Evolutionary conservation across 2,888 invertebrate genomes (phyloP), one percentile per base, ranked within the genome.

Genomic region (Hypsopygia costalis): DNA sequence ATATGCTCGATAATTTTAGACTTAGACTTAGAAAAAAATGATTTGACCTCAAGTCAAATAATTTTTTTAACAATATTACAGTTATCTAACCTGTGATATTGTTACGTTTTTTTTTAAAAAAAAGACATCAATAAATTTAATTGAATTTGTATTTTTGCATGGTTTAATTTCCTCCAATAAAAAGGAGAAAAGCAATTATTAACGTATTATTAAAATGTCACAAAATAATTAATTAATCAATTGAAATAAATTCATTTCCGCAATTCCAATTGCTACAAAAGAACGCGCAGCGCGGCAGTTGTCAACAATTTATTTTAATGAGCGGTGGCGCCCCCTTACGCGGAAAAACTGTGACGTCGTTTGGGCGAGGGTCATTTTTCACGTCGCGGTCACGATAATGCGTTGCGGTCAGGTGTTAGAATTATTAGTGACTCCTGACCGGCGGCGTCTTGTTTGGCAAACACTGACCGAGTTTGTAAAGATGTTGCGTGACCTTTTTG

Each of bases 321-420:
- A 75, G 65, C 60, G 44, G 44, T 49, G 51, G 56, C 62, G 66
- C 71, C 72, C 74, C 73, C 68, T 63, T 46, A 59, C 50, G 64
- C 60, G 72, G 72, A 78, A 82, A 81, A 82, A 74, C 69, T 67
- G 70, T 75, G 70, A 69, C 70, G 62, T 52, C 64, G 65, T 69
- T 74, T 66, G 62, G 68, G 69, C 72, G 74, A 73, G 69, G 69
- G 80, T 71, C 76, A 87, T 86, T 87, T 87, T 87, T 88, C 87
- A 87, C 77, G 81, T 72, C 65, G 65, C 44, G 59, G 59, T 60
- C 61, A 67, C 87, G 86, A 86, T 87, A 88, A 78, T 71, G 60
- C 58, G 51, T 47, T 49, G 60, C 61, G 81, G 79, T 81, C 81
- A 86, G 86, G 88, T 83, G 87, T 78, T 78, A 69, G 73, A 83